Conservation (phyloP, 2,797 vertebrate genomes). For the Channa striata region DNA sequence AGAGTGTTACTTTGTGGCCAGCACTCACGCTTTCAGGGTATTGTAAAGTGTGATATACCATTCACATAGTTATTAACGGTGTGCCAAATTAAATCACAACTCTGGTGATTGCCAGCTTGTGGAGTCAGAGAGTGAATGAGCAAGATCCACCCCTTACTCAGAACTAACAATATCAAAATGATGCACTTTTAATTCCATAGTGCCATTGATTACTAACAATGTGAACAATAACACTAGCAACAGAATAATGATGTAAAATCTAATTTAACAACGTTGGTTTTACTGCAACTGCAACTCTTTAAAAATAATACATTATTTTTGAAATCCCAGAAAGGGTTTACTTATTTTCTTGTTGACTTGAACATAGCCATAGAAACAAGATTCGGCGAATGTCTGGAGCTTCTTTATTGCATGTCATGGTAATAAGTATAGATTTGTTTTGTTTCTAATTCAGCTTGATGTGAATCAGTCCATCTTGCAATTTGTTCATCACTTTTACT, state of each 20-base stretch:
- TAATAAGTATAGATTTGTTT: slow-evolving; percentile 50
- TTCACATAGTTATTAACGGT: slow-evolving; percentile 63
- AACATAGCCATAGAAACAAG: slow-evolving; percentile 55
- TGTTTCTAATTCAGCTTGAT: slow-evolving; percentile 51
- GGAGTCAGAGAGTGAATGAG: slow-evolving; percentile 38
- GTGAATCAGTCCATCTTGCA: slow-evolving; percentile 26
- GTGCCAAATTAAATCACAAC: slow-evolving; percentile 57
- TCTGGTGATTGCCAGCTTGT: slow-evolving; percentile 64
- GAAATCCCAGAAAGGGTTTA: slow-evolving; percentile 42
- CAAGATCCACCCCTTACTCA: slow-evolving; percentile 26
- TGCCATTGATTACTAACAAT: slow-evolving; percentile 50
- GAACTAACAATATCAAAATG: slow-evolving; percentile 45
- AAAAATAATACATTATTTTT: slow-evolving; percentile 51
- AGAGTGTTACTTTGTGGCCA: slow-evolving; percentile 45
- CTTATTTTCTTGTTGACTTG: slow-evolving; percentile 48
- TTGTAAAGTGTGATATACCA: slow-evolving; percentile 63
- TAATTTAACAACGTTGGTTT: slow-evolving; percentile 46
- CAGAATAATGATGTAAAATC: slow-evolving; percentile 38
- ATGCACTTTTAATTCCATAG: slow-evolving; percentile 38
- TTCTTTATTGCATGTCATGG: slow-evolving; percentile 47
- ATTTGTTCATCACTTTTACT: slow-evolving; percentile 33
- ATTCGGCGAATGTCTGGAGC: slow-evolving; percentile 33
- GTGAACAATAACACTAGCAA: slow-evolving; percentile 40
- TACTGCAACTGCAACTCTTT: slow-evolving; percentile 40
- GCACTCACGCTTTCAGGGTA: slow-evolving; percentile 69